Conservation (phyloP, 2,113 vertebrate species). For the Mesitornis unicolor region DNA sequence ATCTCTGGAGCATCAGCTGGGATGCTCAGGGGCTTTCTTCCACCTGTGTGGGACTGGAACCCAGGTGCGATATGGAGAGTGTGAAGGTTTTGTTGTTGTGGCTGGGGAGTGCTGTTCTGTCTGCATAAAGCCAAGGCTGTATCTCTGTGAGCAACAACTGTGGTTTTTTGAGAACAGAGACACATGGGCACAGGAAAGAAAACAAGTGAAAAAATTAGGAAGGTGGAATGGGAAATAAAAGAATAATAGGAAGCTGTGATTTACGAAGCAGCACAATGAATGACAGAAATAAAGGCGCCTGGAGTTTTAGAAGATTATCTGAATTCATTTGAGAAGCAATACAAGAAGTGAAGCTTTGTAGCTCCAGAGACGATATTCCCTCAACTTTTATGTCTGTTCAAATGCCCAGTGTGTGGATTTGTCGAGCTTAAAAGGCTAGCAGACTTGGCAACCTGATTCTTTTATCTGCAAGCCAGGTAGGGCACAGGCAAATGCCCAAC, state of each 20-base stretch:
- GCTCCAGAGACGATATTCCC: background rate
- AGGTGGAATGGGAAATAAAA: background rate
- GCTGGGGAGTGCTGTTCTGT: background rate
- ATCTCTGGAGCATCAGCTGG: background rate
- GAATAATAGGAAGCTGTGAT: background rate
- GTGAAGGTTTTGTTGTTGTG: background rate
- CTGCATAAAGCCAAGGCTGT: background rate
- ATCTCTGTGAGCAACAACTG: background rate
- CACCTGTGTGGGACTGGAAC: background rate
- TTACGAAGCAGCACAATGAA: background rate
- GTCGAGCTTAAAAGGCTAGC: background rate
- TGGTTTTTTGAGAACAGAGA: background rate
- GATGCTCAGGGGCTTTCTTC: background rate
- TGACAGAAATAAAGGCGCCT: background rate
- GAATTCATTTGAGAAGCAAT: background rate
- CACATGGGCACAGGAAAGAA: background rate
- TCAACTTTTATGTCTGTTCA: background rate
- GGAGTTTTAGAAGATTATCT: background rate
- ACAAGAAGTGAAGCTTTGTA: background rate
- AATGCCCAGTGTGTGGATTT: background rate
- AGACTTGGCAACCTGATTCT: background rate
- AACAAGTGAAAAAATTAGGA: background rate
- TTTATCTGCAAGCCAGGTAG: constrained; percentile 52
- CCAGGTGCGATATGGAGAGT: background rate
- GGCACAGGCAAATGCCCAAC: background rate